Percentiles rank a stretch among this genome's conserved stretches.
phyloP scores from a whole-genome alignment of 2,888 invertebrate species.

The Euphydryas editha region DNA sequence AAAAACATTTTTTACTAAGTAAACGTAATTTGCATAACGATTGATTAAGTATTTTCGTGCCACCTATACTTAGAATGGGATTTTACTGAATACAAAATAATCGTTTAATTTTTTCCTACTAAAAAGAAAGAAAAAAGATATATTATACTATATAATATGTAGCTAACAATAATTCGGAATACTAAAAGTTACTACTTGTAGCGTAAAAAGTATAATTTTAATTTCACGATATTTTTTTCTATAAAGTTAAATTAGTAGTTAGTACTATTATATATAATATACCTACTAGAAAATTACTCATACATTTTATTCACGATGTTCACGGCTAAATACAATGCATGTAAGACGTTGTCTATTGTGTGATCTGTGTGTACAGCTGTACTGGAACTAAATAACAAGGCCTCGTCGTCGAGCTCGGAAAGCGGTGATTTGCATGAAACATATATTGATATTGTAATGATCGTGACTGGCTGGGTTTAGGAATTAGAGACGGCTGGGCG shows the following conservation, averaged over 20 bases:
- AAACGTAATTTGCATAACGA: constrained; percentile 20
- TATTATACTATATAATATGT: too few relatives aligned
- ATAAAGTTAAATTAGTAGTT: too few relatives aligned
- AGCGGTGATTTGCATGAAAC: constrained; percentile 25
- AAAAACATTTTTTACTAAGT: background rate
- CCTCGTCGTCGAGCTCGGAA: constrained; percentile 16
- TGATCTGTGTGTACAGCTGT: constrained; percentile 6
- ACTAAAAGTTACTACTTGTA: too few relatives aligned
- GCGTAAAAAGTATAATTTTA: too few relatives aligned
- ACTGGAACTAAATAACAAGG: constrained; percentile 18
- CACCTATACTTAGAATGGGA: constrained; percentile 10
- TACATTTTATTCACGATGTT: background rate
- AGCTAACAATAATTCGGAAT: too few relatives aligned
- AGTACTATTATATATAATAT: too few relatives aligned
- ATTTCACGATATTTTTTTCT: too few relatives aligned
- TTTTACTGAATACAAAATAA: constrained; percentile 9
- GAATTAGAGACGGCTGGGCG: constrained; percentile 12
- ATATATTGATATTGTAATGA: constrained; percentile 17
- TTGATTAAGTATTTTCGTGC: constrained; percentile 15
- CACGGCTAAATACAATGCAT: constrained; percentile 22
- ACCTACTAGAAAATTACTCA: too few relatives aligned
- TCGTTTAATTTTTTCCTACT: background rate
- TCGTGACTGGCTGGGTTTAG: constrained; percentile 3
- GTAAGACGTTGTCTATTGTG: constrained; percentile 15
- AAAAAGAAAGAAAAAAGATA: too few relatives aligned